Evolutionary conservation across 2,797 vertebrate genomes (phyloP), one percentile per base, ranked within the genome.

Genomic region (Sebastes taczanowskii): DNA sequence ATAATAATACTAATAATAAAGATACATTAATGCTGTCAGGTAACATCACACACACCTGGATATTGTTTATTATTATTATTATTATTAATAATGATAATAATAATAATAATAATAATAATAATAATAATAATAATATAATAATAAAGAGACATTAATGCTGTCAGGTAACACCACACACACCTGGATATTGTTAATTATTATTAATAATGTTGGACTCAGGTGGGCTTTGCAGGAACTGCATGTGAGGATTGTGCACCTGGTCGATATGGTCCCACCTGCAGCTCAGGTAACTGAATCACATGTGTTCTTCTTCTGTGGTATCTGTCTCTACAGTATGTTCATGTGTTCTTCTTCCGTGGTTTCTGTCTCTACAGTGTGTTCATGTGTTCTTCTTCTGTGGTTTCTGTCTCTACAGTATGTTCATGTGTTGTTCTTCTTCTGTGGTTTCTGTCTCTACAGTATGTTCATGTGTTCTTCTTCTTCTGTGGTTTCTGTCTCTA

Each of bases 161-260:
- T 49, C 42, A 49, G 42, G 14, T 46, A 46, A 18, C 42, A 46
- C 14, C 14, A 46, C 42, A 46, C 42, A 20, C 42, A 49, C 42
- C 42, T 49, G 42, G 42, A 46, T 18, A 46, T 46, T 46, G n/a
- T 22, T 10, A 20, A 49, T 49, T 49, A 8, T 49, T 49, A 49
- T 18, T 20, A 49, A 49, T 49, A 18, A 49, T 23, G 22, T 55
- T 77, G 35, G 49, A 2, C 25, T 34, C 81, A 94, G 93, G 75
- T 2, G 7, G 91, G 92, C 3, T 98, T 97, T 88, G 74, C 80
- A 55, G 97, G 97, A 25, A 96, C 94, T 6, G 95, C 96, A 10
- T 98, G 97, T 93, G 97, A 98, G 91, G 94, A 88, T 27, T 98
- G 97, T 81, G 78, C 88, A 34, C 86, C 95, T 13, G 91, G 91